Evolutionary conservation across 2,797 vertebrate species (phyloP), one percentile per base, ranked within the genome.

Genomic region (Pelodytes ibericus): DNA sequence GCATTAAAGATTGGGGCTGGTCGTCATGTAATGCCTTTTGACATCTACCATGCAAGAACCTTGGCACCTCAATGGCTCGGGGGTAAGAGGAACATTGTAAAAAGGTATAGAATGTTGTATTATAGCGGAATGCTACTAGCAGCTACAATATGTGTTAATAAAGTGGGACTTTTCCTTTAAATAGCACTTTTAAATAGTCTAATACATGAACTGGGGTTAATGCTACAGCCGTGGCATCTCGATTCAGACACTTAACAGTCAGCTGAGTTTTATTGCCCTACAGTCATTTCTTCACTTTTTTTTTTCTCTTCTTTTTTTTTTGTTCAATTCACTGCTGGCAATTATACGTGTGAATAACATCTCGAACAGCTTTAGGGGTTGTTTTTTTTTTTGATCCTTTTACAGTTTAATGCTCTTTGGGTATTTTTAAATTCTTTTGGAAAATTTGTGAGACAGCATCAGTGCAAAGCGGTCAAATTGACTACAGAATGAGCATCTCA

Each of bases 371-470:
- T 79, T n/a, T 10, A 26, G 71, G 77, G 71, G 26, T 74, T 74
- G 57, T 62, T 68, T 64, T 33, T 69, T 72, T 78, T 79, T 33
- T 74, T 74, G 57, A 69, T 68, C 71, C 47, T 69, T 72, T 78
- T 79, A 72, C 77, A 79, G 63, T 36, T 79, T 74, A 69, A 73
- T 79, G 77, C 77, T 73, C 64, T 73, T 62, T 69, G 64, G 64
- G 33, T 30, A 68, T 68, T 26, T 26, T 10, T 53, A 76, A 68
- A 53, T 70, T 76, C 10, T 76, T 76, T 31, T 76, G 5, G 5
- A 24, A 68, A 67, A 63, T 60, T 72, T 67, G 70, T 56, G 7
- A 60, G 20, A 56, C 56, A 60, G 51, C n/a, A 22, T 58, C 63
- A 20, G 30, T 65, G 61, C 41, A 65, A 73, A 73, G 53, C 60